These are phyloP conservation scores for Spodoptera littoralis DNA, from an alignment of 2,888 invertebrate genomes.

Conservation along the genomic window DNA sequence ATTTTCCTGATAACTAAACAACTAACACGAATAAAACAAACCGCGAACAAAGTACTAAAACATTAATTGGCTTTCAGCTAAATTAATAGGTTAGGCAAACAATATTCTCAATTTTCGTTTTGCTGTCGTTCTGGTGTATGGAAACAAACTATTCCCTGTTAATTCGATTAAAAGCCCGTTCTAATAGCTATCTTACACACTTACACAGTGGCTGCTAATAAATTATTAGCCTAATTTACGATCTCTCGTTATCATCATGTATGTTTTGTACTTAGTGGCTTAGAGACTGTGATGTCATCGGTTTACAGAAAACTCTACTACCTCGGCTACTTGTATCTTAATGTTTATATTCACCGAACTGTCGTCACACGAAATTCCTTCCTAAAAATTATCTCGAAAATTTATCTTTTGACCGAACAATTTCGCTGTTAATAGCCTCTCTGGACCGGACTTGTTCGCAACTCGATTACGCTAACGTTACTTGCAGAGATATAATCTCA, in stretches of 20 bases:
- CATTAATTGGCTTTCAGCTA: no score
- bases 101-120: no score
- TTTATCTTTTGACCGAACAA: conserved; percentile 17
- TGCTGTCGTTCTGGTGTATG: no score
- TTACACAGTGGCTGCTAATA: conserved; percentile 28
- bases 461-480: conserved; percentile 30
- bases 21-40: background rate
- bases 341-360: conserved; percentile 10
- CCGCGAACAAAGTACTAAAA: background rate
- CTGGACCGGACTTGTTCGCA: conserved; percentile 14
- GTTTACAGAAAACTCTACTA: conserved; percentile 18
- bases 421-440: conserved; percentile 19
- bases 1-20: background rate
- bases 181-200: conserved; percentile 44
- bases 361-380: conserved; percentile 24
- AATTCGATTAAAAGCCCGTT: conserved; percentile 45
- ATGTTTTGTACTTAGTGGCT: conserved; percentile 38
- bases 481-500: conserved; percentile 43
- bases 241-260: conserved; percentile 52
- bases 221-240: conserved; percentile 51
- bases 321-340: conserved; percentile 20
- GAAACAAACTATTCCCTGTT: conserved; percentile 1
- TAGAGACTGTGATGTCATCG: conserved; percentile 43
- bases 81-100: no score
- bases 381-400: conserved; percentile 19